Conservation (phyloP, 1,140 invertebrate species). For the Nylanderia fulva region DNA sequence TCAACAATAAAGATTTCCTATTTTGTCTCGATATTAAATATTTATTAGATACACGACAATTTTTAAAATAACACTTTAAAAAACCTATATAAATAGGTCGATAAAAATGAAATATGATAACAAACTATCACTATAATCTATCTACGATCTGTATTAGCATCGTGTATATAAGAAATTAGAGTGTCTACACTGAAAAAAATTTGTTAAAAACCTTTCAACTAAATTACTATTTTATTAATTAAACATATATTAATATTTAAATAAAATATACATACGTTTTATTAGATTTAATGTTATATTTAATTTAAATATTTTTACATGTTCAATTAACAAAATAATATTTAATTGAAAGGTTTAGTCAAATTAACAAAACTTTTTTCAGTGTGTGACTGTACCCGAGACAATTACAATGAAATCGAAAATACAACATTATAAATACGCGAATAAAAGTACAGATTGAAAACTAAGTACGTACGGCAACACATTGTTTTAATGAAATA, state of each 20-base stretch:
- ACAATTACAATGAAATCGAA: neutral
- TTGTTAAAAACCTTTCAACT: too few species aligned
- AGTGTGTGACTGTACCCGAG: neutral
- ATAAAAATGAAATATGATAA: neutral
- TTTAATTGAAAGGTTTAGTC: too few species aligned
- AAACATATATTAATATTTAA: too few species aligned
- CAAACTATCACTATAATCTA: neutral
- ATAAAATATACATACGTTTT: too few species aligned
- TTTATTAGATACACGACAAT: neutral
- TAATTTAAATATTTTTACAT: too few species aligned
- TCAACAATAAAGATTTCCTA: neutral
- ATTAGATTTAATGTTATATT: too few species aligned
- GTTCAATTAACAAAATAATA: too few species aligned
- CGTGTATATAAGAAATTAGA: neutral
- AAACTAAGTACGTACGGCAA: neutral
- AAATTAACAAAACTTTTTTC: too few species aligned
- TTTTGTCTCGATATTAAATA: neutral
- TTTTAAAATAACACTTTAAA: neutral
- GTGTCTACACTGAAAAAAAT: too few species aligned
- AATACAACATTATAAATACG: neutral
- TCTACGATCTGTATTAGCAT: neutral
- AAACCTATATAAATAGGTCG: neutral
- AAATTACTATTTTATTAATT: too few species aligned
- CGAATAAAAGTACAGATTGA: neutral
- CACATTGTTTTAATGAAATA: constrained; percentile 7